Base-by-base conservation (phyloP, 2,888 invertebrate species). In the Prostheceraeus crozeri region DNA sequence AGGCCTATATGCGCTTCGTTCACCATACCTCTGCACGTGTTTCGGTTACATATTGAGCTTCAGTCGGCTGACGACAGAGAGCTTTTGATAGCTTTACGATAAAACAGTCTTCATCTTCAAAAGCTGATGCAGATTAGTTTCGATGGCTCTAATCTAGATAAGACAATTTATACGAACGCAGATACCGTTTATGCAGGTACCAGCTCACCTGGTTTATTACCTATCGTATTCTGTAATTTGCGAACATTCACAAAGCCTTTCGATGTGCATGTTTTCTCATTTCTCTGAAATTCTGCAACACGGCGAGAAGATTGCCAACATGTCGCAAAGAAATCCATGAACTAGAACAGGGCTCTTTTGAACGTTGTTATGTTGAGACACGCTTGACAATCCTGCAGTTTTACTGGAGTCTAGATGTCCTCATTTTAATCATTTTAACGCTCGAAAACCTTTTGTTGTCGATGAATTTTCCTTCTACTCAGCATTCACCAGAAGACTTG, bases 71-170 rank as follows among this genome's bases (percentile, higher is more conserved):
- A 25, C 25, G 48, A 4, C 14, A 40, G 25, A 25, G 48, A 8
- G 27, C 8, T 48, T 23, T 28, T 48, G 19, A 10, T 25, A 48
- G 23, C 23, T 6, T 19, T 48, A 28, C 23, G 40, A 25, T 23
- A 48, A 19, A 25, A 48, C 27, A 28, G 23, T 11, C 23, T 48
- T 48, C 14, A 10, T 48, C 27, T 21, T 25, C 6, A 48, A 10
- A 19, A 25, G 48, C 27, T 48, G 48, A 25, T 48, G 14, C 48
- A 48, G 14, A 10, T 48, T 14, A 21, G 48, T 21, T 25, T 10
- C 6, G 48, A 48, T 48, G 48, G 48, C 27, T 28, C 23, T n/a
- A 48, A 48, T 48, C 25, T 48, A n/a, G 27, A 48, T 19, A 48
- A 48, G 19, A 48, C 19, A 25, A 19, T 48, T 48, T 10, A 19